Evolutionary conservation across 2,797 vertebrate species (phyloP).

Genomic region (Huso huso): DNA sequence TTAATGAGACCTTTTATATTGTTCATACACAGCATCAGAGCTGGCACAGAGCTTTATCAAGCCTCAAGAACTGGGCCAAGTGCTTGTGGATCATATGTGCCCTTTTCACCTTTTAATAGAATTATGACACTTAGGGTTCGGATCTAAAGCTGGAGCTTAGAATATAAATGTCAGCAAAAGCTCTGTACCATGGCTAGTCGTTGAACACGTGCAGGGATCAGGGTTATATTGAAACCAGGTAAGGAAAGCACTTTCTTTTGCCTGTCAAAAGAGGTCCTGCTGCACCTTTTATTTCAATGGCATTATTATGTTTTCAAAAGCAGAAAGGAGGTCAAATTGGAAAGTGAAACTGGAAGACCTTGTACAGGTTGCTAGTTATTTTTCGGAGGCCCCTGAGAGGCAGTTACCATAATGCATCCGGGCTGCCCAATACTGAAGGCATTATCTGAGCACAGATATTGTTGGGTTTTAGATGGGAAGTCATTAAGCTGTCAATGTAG

Average conservation of each 20-base stretch:
- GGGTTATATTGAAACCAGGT: conserved; percentile 33
- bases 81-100: conserved; percentile 1
- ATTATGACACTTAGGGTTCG: conserved; percentile 14
- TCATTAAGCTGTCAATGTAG: no score
- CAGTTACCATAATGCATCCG: no score
- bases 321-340: conserved; percentile 15
- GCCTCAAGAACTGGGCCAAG: conserved; percentile 12
- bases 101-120: conserved; percentile 18
- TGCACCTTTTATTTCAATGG: conserved; percentile 30
- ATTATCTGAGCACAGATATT: no score
- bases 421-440: no score
- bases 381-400: no score
- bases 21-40: no score
- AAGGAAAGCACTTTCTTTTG: conserved; percentile 31
- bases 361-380: background rate
- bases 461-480: background rate
- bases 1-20: no score
- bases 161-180: conserved; percentile 36
- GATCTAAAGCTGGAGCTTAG: conserved; percentile 21
- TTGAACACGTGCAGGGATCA: conserved; percentile 21
- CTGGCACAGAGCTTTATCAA: background rate
- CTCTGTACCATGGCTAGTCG: conserved; percentile 39
- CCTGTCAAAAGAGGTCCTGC: conserved; percentile 35
- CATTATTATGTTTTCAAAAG: conserved; percentile 28
- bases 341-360: background rate